These are phyloP conservation scores for Porites lutea DNA, from an alignment of 64 coral and sea anemone genomes.

Conservation along the genomic window DNA sequence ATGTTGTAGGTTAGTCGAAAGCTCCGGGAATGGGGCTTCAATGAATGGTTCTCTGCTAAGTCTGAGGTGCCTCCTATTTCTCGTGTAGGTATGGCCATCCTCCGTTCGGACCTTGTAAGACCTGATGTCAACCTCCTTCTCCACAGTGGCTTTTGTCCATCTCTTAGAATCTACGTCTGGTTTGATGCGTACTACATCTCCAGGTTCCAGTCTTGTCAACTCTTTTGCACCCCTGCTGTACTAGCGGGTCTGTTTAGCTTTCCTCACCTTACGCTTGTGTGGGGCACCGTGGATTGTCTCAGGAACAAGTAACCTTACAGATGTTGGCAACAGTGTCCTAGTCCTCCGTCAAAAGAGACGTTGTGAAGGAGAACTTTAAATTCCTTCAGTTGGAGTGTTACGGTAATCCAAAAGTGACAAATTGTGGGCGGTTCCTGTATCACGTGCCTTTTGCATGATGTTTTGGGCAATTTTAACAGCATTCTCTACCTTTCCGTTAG, in stretches of 20 bases:
- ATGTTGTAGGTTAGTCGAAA: neutral
- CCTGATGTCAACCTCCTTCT: slow-evolving; percentile 30
- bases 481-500: slow-evolving; percentile 46
- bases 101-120: slow-evolving; percentile 33
- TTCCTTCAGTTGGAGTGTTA: slow-evolving; percentile 14
- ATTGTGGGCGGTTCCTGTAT: slow-evolving; percentile 7
- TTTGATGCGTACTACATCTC: slow-evolving; percentile 29
- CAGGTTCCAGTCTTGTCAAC: slow-evolving; percentile 16
- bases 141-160: slow-evolving; percentile 19
- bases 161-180: neutral
- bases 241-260: slow-evolving; percentile 7
- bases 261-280: neutral
- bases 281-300: slow-evolving; percentile 8
- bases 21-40: neutral
- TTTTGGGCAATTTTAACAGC: neutral
- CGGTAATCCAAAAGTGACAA: slow-evolving; percentile 11
- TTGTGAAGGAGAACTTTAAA: slow-evolving; percentile 27
- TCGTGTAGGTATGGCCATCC: slow-evolving; percentile 4
- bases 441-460: neutral
- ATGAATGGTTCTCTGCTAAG: neutral
- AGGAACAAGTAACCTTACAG: slow-evolving; percentile 17
- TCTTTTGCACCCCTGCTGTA: slow-evolving; percentile 2
- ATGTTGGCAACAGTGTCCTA: neutral
- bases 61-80: slow-evolving; percentile 12
- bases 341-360: slow-evolving; percentile 22